These are phyloP conservation scores for Cosmopolites sordidus DNA, from an alignment of 2,888 invertebrate species.

Conservation along the genomic window DNA sequence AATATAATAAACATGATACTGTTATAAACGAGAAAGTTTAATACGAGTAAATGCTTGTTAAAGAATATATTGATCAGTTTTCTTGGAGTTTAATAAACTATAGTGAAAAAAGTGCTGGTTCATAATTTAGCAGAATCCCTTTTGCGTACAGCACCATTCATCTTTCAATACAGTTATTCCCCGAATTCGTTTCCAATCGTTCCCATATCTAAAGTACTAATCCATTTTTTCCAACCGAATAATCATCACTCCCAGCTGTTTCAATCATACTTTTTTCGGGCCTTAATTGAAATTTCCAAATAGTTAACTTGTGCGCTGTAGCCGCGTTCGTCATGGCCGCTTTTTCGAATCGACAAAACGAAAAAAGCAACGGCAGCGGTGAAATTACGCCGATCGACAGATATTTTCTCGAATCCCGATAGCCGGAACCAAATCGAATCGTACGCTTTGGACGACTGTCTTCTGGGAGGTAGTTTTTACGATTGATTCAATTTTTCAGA, in stretches of 20 bases:
- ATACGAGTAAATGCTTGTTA: no score
- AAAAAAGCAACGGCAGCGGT: background rate
- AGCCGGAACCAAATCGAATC: constrained; percentile 1
- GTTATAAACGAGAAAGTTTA: no score
- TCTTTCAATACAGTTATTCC: background rate
- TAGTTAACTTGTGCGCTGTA: constrained; percentile 8
- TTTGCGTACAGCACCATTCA: no score
- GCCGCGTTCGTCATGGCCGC: background rate
- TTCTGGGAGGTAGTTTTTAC: constrained; percentile 24
- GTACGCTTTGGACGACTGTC: background rate
- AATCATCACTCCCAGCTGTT: background rate
- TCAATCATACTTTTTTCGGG: constrained; percentile 6
- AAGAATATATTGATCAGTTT: no score
- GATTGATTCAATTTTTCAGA: constrained; percentile 9
- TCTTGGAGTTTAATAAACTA: no score
- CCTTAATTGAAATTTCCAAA: constrained; percentile 17
- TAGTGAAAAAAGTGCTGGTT: no score
- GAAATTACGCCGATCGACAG: background rate
- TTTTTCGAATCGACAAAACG: background rate
- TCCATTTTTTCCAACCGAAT: constrained; percentile 1
- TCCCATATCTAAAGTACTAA: constrained; percentile 1
- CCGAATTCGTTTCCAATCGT: background rate
- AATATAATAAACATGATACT: no score
- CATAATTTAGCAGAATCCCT: no score
- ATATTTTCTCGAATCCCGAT: background rate